Percentiles rank a stretch among this genome's conserved stretches.
phyloP scores from a whole-genome alignment of 1,140 invertebrate species.

The Polypedilum vanderplanki region DNA sequence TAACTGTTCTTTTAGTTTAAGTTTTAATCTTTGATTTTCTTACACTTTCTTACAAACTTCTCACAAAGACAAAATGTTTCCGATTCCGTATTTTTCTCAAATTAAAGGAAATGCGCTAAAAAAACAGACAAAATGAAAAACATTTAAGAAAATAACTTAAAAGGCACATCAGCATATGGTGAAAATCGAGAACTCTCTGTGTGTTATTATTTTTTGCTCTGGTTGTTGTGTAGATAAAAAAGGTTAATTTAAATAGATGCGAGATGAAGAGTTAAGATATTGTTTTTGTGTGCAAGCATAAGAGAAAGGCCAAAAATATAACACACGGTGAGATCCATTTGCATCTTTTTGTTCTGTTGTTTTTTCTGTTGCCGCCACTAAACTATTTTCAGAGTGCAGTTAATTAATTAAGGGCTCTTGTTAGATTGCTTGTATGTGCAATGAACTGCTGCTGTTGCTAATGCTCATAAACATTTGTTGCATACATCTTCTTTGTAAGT shows the following conservation, averaged over 20 bases:
- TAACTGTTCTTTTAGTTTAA: too few species aligned
- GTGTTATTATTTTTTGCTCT: too few species aligned
- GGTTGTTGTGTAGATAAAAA: too few species aligned
- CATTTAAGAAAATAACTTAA: too few species aligned
- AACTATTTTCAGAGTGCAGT: neutral
- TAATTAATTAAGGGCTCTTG: conserved; percentile 27
- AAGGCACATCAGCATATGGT: too few species aligned
- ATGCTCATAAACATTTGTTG: conserved; percentile 15
- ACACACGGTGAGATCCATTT: neutral
- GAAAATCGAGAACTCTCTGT: too few species aligned
- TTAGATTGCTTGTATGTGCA: neutral
- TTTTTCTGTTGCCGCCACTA: neutral
- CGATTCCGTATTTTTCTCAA: too few species aligned
- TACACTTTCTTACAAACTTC: too few species aligned
- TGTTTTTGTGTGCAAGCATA: neutral
- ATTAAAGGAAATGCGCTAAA: too few species aligned
- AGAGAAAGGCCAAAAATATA: neutral
- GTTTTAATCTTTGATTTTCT: too few species aligned
- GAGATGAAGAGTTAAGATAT: neutral
- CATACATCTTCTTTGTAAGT: neutral
- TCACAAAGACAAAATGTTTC: too few species aligned
- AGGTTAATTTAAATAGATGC: conserved; percentile 16
- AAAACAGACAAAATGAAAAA: too few species aligned
- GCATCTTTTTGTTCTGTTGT: neutral
- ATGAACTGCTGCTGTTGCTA: neutral